Conservation (phyloP, 1,140 invertebrate genomes). For the Drosophila carrolli region DNA sequence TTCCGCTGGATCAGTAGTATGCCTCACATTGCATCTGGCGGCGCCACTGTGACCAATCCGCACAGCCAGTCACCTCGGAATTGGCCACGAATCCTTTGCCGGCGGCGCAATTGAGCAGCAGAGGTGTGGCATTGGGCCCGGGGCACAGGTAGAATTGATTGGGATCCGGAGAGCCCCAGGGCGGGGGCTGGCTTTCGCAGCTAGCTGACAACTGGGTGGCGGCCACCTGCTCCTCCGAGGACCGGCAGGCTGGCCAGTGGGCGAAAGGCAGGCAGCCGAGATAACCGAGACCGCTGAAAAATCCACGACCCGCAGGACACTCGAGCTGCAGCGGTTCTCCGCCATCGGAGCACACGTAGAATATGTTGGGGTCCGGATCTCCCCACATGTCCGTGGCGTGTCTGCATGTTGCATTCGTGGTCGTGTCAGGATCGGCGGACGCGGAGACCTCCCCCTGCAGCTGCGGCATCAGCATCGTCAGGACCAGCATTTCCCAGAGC, state of each 20-base stretch:
- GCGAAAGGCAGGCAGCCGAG: conserved; percentile 70
- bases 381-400: conserved; percentile 79
- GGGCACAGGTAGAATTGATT: conserved; percentile 78
- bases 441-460: conserved; percentile 17
- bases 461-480: not conserved
- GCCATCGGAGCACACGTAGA: conserved; percentile 68
- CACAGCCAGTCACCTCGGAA: conserved; percentile 62
- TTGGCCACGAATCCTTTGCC: conserved; percentile 70
- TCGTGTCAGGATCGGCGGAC: conserved; percentile 6
- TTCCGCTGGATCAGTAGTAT: conserved; percentile 55
- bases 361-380: conserved; percentile 82
- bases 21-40: conserved; percentile 68
- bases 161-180: conserved; percentile 67
- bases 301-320: conserved; percentile 74
- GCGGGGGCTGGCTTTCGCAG: conserved; percentile 53
- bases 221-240: conserved; percentile 22
- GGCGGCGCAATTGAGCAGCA: conserved; percentile 57
- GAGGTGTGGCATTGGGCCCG: conserved; percentile 44
- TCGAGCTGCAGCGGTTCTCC: conserved; percentile 63
- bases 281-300: conserved; percentile 75
- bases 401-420: conserved; percentile 72
- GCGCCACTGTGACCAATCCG: conserved; percentile 72
- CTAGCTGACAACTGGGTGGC: conserved; percentile 20
- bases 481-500: conserved; percentile 13
- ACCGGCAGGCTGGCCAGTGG: conserved; percentile 72